These are phyloP conservation scores for Microtus pennsylvanicus DNA, from an alignment of 2,113 vertebrate species.

Conservation along the genomic window DNA sequence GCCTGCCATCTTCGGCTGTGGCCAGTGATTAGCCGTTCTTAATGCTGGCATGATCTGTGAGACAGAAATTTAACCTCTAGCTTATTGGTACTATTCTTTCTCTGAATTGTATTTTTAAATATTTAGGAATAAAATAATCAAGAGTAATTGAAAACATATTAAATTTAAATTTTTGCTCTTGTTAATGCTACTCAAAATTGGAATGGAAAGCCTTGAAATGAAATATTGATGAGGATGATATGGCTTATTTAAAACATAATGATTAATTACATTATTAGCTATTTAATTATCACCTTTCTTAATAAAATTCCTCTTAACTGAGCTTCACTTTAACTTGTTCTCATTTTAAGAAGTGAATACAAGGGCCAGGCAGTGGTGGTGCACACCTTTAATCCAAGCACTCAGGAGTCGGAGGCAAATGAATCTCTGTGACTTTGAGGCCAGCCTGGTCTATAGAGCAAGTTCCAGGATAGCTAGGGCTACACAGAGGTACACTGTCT, in stretches of 20 bases:
- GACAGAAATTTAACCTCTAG: constrained; percentile 82
- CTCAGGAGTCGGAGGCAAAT: no score
- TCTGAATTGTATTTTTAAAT: constrained; percentile 78
- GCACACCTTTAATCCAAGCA: no score
- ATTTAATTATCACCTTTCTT: constrained; percentile 63
- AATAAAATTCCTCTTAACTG: constrained; percentile 30
- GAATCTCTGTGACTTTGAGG: no score
- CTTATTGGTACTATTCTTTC: constrained; percentile 22
- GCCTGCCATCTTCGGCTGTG: constrained; percentile 70
- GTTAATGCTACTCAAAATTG: constrained; percentile 80
- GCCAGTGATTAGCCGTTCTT: constrained; percentile 55
- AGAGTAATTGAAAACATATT: constrained; percentile 60
- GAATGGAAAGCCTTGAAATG: constrained; percentile 75
- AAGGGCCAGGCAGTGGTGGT: no score
- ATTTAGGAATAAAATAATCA: constrained; percentile 79
- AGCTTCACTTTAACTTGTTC: constrained; percentile 34
- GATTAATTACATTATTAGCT: constrained; percentile 53
- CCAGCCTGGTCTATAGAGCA: no score
- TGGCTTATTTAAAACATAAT: constrained; percentile 25
- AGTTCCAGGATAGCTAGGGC: no score
- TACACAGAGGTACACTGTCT: no score
- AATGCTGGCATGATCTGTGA: constrained; percentile 78
- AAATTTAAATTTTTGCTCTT: constrained; percentile 82
- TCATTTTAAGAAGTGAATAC: constrained; percentile 66
- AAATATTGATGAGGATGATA: constrained; percentile 13